Evolutionary conservation across 2,888 invertebrate species (phyloP).

Genomic region (Acanthococcus lagerstroemiae): DNA sequence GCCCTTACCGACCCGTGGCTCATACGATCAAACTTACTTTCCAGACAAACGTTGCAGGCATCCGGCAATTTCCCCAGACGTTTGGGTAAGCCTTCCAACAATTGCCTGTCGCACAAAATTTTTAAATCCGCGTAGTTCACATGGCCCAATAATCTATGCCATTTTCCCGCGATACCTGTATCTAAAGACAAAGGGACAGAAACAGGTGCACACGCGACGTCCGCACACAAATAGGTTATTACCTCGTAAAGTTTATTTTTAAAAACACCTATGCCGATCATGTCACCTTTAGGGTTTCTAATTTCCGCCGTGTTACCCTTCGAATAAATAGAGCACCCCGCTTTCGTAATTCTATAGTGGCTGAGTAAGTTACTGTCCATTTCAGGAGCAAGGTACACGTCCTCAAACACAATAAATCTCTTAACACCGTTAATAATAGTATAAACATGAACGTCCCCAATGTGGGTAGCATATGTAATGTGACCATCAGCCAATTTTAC

Average conservation of each 20-base stretch:
- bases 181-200: neutral
- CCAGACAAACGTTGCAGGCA: neutral
- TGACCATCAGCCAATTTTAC: neutral
- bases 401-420: neutral
- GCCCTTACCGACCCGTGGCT: neutral
- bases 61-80: neutral
- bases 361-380: neutral
- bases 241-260: neutral
- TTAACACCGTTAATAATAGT: neutral
- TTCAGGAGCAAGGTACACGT: neutral
- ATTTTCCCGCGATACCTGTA: neutral
- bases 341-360: too few species aligned
- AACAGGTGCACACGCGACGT: neutral
- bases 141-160: conserved; percentile 8
- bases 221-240: neutral
- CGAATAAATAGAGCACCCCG: neutral
- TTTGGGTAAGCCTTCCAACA: neutral
- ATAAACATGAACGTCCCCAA: neutral
- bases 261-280: neutral
- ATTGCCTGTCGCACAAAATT: neutral
- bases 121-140: neutral
- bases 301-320: neutral
- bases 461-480: neutral
- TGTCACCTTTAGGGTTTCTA: too few species aligned
- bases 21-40: neutral